These are phyloP conservation scores for Anoplius nigerrimus DNA, from an alignment of 2,888 invertebrate species.

Conservation along the genomic window DNA sequence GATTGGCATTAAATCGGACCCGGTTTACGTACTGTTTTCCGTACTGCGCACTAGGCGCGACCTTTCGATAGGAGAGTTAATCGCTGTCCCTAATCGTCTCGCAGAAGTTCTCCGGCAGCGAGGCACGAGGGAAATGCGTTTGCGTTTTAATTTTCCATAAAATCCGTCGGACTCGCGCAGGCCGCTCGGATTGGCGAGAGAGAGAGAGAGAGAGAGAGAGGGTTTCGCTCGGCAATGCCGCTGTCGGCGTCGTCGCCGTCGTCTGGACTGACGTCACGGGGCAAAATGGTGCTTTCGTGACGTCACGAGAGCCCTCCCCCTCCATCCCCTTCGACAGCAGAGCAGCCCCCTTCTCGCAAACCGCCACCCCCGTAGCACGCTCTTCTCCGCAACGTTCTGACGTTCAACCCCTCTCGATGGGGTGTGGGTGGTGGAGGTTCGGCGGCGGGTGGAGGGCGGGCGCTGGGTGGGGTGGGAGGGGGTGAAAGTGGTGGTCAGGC, in stretches of 20 bases:
- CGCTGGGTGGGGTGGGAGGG: conserved; percentile 7
- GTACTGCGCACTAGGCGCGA: too few species aligned
- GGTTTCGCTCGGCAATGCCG: conserved; percentile 17
- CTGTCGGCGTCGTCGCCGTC: conserved; percentile 52
- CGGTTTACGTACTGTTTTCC: too few species aligned
- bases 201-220: too few species aligned
- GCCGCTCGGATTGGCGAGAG: background rate
- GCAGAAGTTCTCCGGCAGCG: too few species aligned
- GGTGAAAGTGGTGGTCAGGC: conserved; percentile 35
- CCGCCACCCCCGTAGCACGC: conserved; percentile 14
- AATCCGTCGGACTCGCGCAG: background rate
- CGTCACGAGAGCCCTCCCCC: conserved; percentile 67
- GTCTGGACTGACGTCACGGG: conserved; percentile 74
- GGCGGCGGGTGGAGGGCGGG: conserved; percentile 9
- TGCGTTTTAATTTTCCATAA: too few species aligned
- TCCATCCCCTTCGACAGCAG: conserved; percentile 21
- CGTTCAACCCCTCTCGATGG: conserved; percentile 28
- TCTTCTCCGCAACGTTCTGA: conserved; percentile 30
- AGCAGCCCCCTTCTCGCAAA: conserved; percentile 14
- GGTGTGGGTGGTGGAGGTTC: conserved; percentile 14
- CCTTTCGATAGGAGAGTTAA: too few species aligned
- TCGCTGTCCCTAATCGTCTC: too few species aligned
- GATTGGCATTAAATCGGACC: too few species aligned
- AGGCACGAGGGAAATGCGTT: too few species aligned
- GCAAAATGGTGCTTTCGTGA: conserved; percentile 76